Evolutionary conservation across 2,888 invertebrate species (phyloP).

Genomic region (Sycophila texana): DNA sequence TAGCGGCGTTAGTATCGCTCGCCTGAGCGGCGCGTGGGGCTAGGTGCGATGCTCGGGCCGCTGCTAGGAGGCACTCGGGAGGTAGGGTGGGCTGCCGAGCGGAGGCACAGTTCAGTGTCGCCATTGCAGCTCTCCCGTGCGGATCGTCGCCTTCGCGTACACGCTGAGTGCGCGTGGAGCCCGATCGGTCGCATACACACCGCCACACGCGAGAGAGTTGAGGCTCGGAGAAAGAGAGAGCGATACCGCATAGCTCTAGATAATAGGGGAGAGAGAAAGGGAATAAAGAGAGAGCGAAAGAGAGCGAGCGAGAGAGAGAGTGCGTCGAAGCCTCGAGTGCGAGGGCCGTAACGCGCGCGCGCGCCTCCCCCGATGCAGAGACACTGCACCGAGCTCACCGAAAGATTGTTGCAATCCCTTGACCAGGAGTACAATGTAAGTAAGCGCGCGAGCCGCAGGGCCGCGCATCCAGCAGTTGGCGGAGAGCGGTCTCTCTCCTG

Average conservation of each 20-base stretch:
- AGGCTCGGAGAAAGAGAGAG: slow-evolving; percentile 49
- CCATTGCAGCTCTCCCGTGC: slow-evolving; percentile 75
- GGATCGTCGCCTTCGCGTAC: slow-evolving; percentile 59
- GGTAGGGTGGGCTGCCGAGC: slow-evolving; percentile 72
- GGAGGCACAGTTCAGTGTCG: slow-evolving; percentile 75
- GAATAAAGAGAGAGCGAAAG: slow-evolving; percentile 46
- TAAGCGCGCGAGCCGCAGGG: slow-evolving; percentile 62
- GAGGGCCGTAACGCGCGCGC: slow-evolving; percentile 65
- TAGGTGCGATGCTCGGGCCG: slow-evolving; percentile 67
- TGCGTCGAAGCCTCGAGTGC: slow-evolving; percentile 54
- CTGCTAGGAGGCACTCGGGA: slow-evolving; percentile 72
- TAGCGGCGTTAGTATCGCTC: slow-evolving; percentile 65
- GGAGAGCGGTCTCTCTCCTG: not conserved
- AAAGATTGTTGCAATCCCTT: slow-evolving; percentile 96
- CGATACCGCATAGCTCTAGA: slow-evolving; percentile 54
- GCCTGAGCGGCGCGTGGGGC: slow-evolving; percentile 65
- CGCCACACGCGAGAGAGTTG: slow-evolving; percentile 4
- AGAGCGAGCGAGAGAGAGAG: slow-evolving; percentile 55
- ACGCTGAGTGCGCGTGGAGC: slow-evolving; percentile 30
- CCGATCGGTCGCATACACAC: slow-evolving; percentile 16
- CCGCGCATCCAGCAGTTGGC: not conserved
- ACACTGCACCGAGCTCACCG: slow-evolving; percentile 88
- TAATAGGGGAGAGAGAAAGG: slow-evolving; percentile 34
- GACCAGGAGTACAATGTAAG: slow-evolving; percentile 99
- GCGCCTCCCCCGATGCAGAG: slow-evolving; percentile 76